Evolutionary conservation across 2,113 vertebrate species (phyloP).

Genomic region (Tinamus guttatus): DNA sequence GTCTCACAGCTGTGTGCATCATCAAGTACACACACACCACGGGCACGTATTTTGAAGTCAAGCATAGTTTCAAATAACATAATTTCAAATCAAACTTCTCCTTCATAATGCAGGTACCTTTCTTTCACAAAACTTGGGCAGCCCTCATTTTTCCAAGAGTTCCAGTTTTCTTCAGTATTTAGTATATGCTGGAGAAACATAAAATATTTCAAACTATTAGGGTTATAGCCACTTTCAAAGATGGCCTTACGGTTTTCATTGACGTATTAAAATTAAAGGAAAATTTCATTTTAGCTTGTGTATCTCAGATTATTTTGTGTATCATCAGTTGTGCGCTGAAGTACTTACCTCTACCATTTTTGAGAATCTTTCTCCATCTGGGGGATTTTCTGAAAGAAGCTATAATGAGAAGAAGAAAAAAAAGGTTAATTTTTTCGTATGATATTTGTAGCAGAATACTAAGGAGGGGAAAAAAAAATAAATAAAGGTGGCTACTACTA

Average conservation of each 20-base stretch:
- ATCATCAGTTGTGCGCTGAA: background rate
- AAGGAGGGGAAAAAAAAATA: background rate
- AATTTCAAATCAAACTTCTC: background rate
- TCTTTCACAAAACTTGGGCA: slow-evolving; percentile 98
- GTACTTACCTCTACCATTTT: slow-evolving; percentile 92
- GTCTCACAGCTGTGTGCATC: background rate
- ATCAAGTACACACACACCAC: rapidly evolving
- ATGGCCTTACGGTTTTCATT: background rate
- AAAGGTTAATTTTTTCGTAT: background rate
- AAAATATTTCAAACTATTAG: background rate
- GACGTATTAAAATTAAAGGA: background rate
- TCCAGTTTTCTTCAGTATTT: slow-evolving; percentile 98
- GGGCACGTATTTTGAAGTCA: background rate
- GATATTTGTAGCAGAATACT: background rate
- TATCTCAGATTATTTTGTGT: background rate
- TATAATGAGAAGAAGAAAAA: slow-evolving; percentile 66
- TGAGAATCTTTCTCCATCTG: slow-evolving; percentile 93
- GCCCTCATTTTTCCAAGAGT: slow-evolving; percentile 97
- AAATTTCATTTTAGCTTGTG: background rate
- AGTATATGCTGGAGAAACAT: slow-evolving; percentile 89
- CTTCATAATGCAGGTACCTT: slow-evolving; percentile 78
- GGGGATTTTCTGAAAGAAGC: slow-evolving; percentile 95
- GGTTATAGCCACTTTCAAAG: background rate
- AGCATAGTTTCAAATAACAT: background rate
- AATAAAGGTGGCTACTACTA: background rate